Evolutionary conservation across 2,888 invertebrate genomes (phyloP), one percentile per base, ranked within the genome.

Genomic region (Noctua fimbriata): DNA sequence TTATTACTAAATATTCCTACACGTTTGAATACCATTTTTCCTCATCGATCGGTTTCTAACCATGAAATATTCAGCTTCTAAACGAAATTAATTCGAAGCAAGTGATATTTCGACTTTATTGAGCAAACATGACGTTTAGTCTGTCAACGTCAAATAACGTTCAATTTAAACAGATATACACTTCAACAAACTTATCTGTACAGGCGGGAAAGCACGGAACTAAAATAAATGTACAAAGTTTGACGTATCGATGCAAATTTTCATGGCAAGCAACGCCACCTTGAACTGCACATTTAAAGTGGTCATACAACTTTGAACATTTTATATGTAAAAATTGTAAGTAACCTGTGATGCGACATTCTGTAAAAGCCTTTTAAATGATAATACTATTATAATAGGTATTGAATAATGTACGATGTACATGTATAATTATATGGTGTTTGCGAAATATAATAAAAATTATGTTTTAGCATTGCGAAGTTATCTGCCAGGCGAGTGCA

Each of bases 401-500:
- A 83, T 63, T 79, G 60, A 83, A 79, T 84, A 83, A 80, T 79
- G 69, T 73, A 85, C 79, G 65, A 52, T 80, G 63, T 69, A 81
- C 73, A 66, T 82, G 73, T 85, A 70, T 85, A 84, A 83, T 81
- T 73, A 69, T 85, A 83, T 84, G 79, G 77, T 90, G 83, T 86
- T 47, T 83, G 89, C 89, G 89, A 86, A 87, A 84, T 83, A 83
- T 80, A 80, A 76, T 85, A 78, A 81, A 83, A 78, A 77, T 60
- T 77, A 78, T 84, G 69, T 79, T 82, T 76, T 76, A 79, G 88
- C 91, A 69, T 78, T 87, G 91, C 91, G 91, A 92, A 84, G 47
- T 84, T 85, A 88, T 82, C 75, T 81, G 90, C 89, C 66, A 76
- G 82, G 92, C 91, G 91, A 91, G 82, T 85, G 87, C 73, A 72